phyloP scores from a whole-genome alignment of 35 echinoderm and acorn worm genomes.

The Stichopus chloronotus region DNA sequence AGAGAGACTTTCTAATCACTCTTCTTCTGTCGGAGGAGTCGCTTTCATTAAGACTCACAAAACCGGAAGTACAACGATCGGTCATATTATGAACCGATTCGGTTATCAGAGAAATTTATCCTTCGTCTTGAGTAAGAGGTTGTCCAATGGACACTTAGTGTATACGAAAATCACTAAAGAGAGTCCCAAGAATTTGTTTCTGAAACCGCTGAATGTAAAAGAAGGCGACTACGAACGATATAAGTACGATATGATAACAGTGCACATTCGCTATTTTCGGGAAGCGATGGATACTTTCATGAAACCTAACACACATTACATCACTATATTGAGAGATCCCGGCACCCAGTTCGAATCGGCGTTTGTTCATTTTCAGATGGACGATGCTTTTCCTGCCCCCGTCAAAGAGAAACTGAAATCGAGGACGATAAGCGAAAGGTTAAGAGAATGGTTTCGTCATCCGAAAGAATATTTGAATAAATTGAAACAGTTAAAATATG shows the following conservation, averaged over 20 bases:
- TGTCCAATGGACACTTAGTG: conserved; percentile 56
- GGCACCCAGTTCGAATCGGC: conserved; percentile 89
- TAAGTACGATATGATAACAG: conserved; percentile 74
- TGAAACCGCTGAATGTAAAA: not conserved
- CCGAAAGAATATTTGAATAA: not conserved
- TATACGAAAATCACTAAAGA: conserved; percentile 1
- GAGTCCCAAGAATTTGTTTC: conserved; percentile 48
- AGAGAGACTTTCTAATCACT: too few relatives aligned
- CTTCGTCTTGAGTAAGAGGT: conserved; percentile 69
- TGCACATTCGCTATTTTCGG: conserved; percentile 72
- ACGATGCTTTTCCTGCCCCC: not conserved
- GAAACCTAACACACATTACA: conserved; percentile 71
- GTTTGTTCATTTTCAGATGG: conserved; percentile 65
- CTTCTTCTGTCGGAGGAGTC: not conserved
- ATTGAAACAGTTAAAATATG: conserved; percentile 53
- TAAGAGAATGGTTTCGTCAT: conserved; percentile 41
- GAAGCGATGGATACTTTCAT: conserved; percentile 69
- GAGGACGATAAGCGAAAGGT: not conserved
- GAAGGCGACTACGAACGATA: not conserved
- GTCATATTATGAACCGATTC: conserved; percentile 49
- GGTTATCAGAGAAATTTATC: conserved; percentile 63
- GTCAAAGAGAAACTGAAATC: not conserved
- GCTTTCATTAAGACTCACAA: conserved; percentile 63
- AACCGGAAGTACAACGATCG: conserved; percentile 61
- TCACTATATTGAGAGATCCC: conserved; percentile 88